Evolutionary conservation across 2,797 vertebrate genomes (phyloP), one percentile per base, ranked within the genome.

Genomic region (Oceanodroma leucorhoa): DNA sequence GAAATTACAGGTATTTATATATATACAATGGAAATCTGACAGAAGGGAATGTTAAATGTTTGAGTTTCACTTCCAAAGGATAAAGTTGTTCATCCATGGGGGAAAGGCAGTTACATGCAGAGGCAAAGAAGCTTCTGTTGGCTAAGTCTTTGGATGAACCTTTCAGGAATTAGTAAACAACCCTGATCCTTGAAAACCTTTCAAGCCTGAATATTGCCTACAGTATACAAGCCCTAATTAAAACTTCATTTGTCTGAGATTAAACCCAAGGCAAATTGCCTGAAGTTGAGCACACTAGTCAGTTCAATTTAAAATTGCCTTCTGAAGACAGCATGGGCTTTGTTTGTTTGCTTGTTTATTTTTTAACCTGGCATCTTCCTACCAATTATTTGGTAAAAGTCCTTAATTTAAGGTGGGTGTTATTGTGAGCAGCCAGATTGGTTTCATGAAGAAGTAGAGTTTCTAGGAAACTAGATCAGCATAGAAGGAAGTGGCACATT

Each of bases 191-290:
- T 95, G 34, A 80, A 95, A 96, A 89, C 38, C 48, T 86, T 96
- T 96, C 38, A 94, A 96, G 85, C 67, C 76, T 93, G 54, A 95
- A 50, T 61, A 84, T 83, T 93, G 90, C 87, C 92, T 87, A 71
- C 11, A 53, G 90, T 73, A 72, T 78, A 77, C 26, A 96, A 86
- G 83, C n/a, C 54, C 64, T 72, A 97, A 93, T 83, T 86, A 81
- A 96, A 94, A 92, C 46, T 76, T 36, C 2, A 1, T 66, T 92
- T 85, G 43, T 60, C 69, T 85, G 75, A 77, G 71, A 65, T 70
- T 45, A 93, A 89, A 51, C 88, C 69, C 83, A 34, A 58, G 61
- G 93, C 57, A 83, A 92, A 90, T 27, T 72, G 36, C 53, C 60
- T 78, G 41, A 87, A 83, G 48, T 53, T 85, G 65, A 82, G 23